Conservation (phyloP, 1,140 invertebrate species). For the Drosophila varians region DNA sequence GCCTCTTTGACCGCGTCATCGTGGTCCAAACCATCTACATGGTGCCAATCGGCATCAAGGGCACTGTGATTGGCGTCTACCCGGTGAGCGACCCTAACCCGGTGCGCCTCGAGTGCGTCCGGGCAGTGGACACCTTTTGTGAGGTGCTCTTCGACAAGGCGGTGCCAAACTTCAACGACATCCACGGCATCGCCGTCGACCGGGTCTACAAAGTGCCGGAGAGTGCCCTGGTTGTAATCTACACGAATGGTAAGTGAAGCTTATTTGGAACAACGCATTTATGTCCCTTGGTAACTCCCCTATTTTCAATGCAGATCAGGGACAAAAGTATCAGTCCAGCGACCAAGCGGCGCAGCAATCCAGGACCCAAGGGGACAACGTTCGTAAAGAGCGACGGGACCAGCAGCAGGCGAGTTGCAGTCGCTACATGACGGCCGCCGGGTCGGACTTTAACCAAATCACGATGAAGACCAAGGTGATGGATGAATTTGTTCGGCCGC, state of each 20-base stretch:
- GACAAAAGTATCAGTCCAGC: not conserved
- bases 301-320: constrained; percentile 1
- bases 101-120: constrained; percentile 73
- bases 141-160: constrained; percentile 71
- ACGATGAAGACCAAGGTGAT: constrained; percentile 54
- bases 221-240: constrained; percentile 56
- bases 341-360: not conserved
- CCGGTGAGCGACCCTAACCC: constrained; percentile 80
- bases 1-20: constrained; percentile 93
- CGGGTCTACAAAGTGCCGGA: constrained; percentile 74
- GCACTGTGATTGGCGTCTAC: constrained; percentile 91
- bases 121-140: constrained; percentile 67
- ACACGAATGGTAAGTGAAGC: constrained; percentile 23
- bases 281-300: not conserved
- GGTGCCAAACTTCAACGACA: constrained; percentile 64
- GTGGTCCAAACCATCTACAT: constrained; percentile 88
- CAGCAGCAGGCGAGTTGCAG: constrained; percentile 13
- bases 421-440: constrained; percentile 42
- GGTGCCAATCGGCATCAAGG: constrained; percentile 91
- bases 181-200: constrained; percentile 71
- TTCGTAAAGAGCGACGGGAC: not conserved
- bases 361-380: not conserved
- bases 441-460: constrained; percentile 17
- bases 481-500: constrained; percentile 41
- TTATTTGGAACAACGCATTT: not conserved